Evolutionary conservation across 1,140 invertebrate species (phyloP).

Genomic region (Heliconius hewitsoni): DNA sequence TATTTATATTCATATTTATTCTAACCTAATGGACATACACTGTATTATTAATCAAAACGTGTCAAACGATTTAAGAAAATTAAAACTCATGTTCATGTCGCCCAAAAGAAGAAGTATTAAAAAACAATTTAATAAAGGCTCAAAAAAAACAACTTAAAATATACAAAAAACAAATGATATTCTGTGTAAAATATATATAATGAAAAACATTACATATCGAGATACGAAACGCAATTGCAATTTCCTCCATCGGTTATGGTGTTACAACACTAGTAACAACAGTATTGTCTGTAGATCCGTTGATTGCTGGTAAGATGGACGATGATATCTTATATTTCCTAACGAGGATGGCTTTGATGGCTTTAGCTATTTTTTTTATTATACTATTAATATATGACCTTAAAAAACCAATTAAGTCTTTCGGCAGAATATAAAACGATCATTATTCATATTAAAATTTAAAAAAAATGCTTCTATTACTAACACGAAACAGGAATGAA

Average conservation of each 20-base stretch:
- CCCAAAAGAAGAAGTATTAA: no score
- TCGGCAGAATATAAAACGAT: no score
- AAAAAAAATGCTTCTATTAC: no score
- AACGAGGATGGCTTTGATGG: constrained; percentile 17
- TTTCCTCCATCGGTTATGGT: constrained; percentile 26
- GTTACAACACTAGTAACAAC: constrained; percentile 23
- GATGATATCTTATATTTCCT: constrained; percentile 29
- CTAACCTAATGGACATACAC: no score
- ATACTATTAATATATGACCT: neutral
- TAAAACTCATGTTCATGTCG: neutral
- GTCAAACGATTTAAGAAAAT: neutral
- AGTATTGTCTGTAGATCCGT: constrained; percentile 30
- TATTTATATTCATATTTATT: no score
- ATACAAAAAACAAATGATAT: no score
- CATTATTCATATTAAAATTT: no score
- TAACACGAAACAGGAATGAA: neutral
- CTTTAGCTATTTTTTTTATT: no score
- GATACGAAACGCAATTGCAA: constrained; percentile 15
- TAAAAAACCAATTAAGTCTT: no score
- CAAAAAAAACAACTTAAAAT: neutral
- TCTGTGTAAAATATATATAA: neutral
- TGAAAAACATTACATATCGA: neutral
- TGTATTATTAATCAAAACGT: no score
- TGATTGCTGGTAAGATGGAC: constrained; percentile 19
- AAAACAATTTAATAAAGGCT: no score